Percentiles rank a stretch among this genome's conserved stretches.
phyloP scores from a whole-genome alignment of 2,113 vertebrate species.

The Saimiri boliviensis region DNA sequence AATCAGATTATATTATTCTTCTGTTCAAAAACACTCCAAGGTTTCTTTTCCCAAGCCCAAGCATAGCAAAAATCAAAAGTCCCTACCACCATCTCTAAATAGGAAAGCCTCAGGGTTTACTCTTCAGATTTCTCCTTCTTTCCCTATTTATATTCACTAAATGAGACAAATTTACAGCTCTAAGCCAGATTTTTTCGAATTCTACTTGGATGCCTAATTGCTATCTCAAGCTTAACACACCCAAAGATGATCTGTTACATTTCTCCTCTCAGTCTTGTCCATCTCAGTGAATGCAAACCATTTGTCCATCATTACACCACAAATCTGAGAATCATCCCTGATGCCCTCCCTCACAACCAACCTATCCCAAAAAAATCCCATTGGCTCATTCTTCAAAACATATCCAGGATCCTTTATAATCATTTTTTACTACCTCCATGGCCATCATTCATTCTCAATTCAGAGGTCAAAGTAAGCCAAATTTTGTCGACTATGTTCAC shows the following conservation, averaged over 20 bases:
- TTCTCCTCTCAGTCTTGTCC: not conserved
- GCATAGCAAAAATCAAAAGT: slow-evolving; percentile 3
- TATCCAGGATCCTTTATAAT: not conserved
- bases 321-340: slow-evolving; percentile 25
- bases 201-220: not conserved
- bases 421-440: not conserved
- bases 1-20: not conserved
- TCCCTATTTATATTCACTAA: not conserved
- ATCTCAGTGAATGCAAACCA: not conserved
- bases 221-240: not conserved
- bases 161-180: not conserved
- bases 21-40: slow-evolving; percentile 27
- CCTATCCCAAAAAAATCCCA: not conserved
- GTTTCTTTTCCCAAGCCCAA: slow-evolving; percentile 22
- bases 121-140: not conserved
- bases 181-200: not conserved
- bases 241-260: not conserved
- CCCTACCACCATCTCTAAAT: not conserved
- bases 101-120: not conserved
- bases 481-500: not conserved
- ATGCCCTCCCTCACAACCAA: not conserved
- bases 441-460: not conserved
- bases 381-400: slow-evolving; percentile 9
- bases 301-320: not conserved
- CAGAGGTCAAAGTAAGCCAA: not conserved